These are phyloP conservation scores for Amblyopsis hoosieri DNA, from an alignment of 2,797 vertebrate species.

Conservation along the genomic window DNA sequence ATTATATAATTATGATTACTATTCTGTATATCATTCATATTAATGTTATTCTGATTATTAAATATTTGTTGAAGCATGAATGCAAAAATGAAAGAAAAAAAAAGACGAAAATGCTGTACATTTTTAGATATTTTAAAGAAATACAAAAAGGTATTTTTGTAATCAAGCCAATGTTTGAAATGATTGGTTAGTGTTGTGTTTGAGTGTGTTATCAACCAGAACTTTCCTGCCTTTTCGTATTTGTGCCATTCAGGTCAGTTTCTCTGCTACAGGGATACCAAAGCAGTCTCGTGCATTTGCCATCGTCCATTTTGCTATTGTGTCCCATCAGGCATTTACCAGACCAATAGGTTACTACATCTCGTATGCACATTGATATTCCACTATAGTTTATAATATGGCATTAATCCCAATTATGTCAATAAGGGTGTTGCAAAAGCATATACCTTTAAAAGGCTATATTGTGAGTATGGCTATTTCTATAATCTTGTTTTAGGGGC, in stretches of 20 bases:
- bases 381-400: too few species aligned
- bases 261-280: slow-evolving; percentile 50
- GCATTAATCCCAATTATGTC: too few species aligned
- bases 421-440: too few species aligned
- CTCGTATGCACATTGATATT: too few species aligned
- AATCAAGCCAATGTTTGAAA: slow-evolving; percentile 77
- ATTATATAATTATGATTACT: slow-evolving; percentile 74
- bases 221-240: slow-evolving; percentile 39
- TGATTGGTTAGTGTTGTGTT: slow-evolving; percentile 61
- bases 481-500: too few species aligned
- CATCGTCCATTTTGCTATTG: slow-evolving; percentile 33
- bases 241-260: slow-evolving; percentile 38
- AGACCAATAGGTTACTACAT: too few species aligned
- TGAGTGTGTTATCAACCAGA: slow-evolving; percentile 34
- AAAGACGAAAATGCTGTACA: slow-evolving; percentile 71
- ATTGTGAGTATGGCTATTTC: too few species aligned
- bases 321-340: slow-evolving; percentile 1
- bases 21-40: slow-evolving; percentile 78
- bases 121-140: slow-evolving; percentile 84
- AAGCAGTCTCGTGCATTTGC: slow-evolving; percentile 57
- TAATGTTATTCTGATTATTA: slow-evolving; percentile 75
- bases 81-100: slow-evolving; percentile 63
- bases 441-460: too few species aligned
- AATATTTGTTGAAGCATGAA: slow-evolving; percentile 78
- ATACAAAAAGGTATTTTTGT: slow-evolving; percentile 84